Evolutionary conservation across 2,888 invertebrate genomes (phyloP).

Genomic region (Amblyjoppa proteus): DNA sequence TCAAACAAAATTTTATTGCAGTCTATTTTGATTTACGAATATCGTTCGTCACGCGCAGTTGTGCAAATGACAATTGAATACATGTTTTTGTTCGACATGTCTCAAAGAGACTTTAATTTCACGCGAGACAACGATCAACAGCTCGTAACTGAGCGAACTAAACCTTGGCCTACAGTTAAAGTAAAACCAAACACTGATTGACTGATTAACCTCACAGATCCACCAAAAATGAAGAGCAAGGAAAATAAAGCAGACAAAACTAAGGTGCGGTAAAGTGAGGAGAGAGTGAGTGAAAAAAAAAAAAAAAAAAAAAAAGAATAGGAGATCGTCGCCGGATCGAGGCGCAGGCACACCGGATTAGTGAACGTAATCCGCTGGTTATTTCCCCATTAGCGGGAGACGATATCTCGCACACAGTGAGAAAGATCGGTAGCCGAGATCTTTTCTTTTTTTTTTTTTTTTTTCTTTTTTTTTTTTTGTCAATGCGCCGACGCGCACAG

Average conservation of each 20-base stretch:
- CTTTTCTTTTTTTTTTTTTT: slow-evolving; percentile 36
- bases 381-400: slow-evolving; percentile 81
- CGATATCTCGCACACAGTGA: slow-evolving; percentile 32
- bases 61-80: no score
- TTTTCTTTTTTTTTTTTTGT: not conserved
- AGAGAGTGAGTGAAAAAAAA: slow-evolving; percentile 15
- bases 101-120: not conserved
- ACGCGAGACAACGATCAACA: not conserved
- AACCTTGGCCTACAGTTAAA: no score
- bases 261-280: not conserved
- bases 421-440: slow-evolving; percentile 75
- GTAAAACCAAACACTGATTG: no score
- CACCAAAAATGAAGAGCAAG: no score
- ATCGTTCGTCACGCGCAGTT: not conserved
- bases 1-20: no score
- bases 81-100: not conserved
- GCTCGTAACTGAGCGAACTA: no score
- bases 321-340: slow-evolving; percentile 74
- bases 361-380: slow-evolving; percentile 81
- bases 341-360: slow-evolving; percentile 74
- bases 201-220: no score
- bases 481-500: slow-evolving; percentile 29
- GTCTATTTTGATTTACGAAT: no score
- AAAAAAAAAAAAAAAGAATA: slow-evolving; percentile 53
- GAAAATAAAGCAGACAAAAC: not conserved